Evolutionary conservation across 2,888 invertebrate genomes (phyloP), one percentile per base, ranked within the genome.

Genomic region (Nysson spinosus): DNA sequence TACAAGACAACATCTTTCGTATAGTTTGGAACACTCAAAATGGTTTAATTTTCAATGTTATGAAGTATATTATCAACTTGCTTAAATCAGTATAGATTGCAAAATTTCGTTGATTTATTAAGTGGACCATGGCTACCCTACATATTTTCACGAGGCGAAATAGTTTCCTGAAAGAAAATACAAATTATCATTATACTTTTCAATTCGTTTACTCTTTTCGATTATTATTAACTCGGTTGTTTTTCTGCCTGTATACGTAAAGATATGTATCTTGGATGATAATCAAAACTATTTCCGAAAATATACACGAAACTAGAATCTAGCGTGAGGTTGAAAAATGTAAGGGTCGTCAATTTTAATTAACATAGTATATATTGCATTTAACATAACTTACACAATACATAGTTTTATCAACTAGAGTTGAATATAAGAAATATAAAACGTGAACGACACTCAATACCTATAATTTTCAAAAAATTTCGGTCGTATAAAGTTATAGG

Each of bases 141-240:
- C 46, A 64, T 51, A 54, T 50, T 55, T 66, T 56, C 28, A 43
- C 32, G 52, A 43, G 52, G 20, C 7, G 58, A 44, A 55, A 43
- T 65, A 65, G 63, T 46, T 65, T 65, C 65, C 66, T 67, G 65
- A 67, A 67, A 67, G 65, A 51, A 65, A 65, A 67, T 34, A 67
- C 47, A 57, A 65, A 65, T 64, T 28, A 52, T 67, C 42, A 65
- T 39, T 65, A 58, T 24, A 55, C 35, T 44, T 43, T 52, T 37
- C 9, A 17, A 40, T 54, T 57, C 12, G 51, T 24, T 30, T 28
- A n/a, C n/a, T n/a, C n/a, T 32, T 16, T 12, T 14, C 28, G 19
- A 32, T 17, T 7, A 37, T 12, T 64, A 47, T 34, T 62, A 24
- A 24, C 24, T 7, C 5, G 1, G 1, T 2, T 7, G 24, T n/a